Percentiles rank a stretch among this genome's conserved stretches.
These are phyloP conservation scores for Peucedramus taeniatus DNA, from an alignment of 2,113 vertebrate species.

Conservation along the genomic window DNA sequence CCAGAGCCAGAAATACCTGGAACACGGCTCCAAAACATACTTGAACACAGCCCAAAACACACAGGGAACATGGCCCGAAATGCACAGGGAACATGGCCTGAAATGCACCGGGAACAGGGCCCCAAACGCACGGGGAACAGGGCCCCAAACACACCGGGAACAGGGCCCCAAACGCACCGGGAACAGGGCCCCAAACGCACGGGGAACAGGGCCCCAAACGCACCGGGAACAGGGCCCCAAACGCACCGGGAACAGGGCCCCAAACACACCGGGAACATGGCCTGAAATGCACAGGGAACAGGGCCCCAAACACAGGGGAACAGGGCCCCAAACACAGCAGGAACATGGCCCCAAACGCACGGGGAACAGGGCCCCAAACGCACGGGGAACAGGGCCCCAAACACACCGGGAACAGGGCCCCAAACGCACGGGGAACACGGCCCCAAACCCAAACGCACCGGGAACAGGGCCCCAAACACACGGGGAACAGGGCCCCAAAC, in stretches of 20 bases:
- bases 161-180: background rate
- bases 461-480: too few species aligned
- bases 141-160: background rate
- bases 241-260: background rate
- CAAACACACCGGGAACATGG: too few species aligned
- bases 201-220: too few species aligned
- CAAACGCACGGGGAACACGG: background rate
- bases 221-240: too few species aligned
- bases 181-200: too few species aligned
- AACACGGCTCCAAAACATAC: background rate
- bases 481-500: too few species aligned
- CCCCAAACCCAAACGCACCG: too few species aligned
- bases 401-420: background rate
- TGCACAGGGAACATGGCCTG: background rate
- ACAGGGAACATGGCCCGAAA: background rate
- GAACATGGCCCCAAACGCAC: too few species aligned
- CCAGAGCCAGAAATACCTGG: background rate
- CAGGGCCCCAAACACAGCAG: too few species aligned
- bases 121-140: background rate
- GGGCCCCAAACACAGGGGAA: too few species aligned
- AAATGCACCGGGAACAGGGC: background rate
- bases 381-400: too few species aligned
- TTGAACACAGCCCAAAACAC: accelerated
- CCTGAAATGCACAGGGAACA: too few species aligned
- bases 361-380: background rate